Conservation (phyloP, 2,888 invertebrate species). For the Antitype chi region DNA sequence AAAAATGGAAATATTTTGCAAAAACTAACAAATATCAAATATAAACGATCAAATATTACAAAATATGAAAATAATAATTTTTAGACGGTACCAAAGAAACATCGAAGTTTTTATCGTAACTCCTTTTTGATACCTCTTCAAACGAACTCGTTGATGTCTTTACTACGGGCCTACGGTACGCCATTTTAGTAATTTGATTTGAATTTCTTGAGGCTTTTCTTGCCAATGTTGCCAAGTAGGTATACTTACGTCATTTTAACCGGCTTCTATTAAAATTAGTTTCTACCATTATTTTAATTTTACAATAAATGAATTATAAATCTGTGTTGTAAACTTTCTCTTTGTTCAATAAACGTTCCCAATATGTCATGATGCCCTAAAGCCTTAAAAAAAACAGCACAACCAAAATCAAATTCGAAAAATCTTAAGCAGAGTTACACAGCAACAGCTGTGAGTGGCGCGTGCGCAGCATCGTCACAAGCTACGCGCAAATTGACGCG, state of each 20-base stretch:
- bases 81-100: not conserved
- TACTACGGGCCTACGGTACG: slow-evolving; percentile 51
- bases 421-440: slow-evolving; percentile 50
- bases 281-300: not conserved
- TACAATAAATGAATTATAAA: not conserved
- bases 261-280: not conserved
- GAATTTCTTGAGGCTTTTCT: not conserved
- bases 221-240: no score
- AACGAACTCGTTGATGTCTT: slow-evolving; percentile 76
- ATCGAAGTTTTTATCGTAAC: not conserved
- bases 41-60: not conserved
- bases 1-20: not conserved
- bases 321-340: no score
- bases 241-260: not conserved
- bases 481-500: slow-evolving; percentile 75
- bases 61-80: not conserved
- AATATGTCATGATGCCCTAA: slow-evolving; percentile 20
- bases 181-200: not conserved
- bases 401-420: slow-evolving; percentile 43
- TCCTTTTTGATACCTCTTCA: not conserved
- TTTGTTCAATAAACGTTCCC: slow-evolving; percentile 10
- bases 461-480: slow-evolving; percentile 70
- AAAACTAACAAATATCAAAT: not conserved
- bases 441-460: slow-evolving; percentile 63
- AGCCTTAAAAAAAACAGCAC: slow-evolving; percentile 30